Evolutionary conservation across 2,888 invertebrate species (phyloP).

Genomic region (Acutogordius australiensis): DNA sequence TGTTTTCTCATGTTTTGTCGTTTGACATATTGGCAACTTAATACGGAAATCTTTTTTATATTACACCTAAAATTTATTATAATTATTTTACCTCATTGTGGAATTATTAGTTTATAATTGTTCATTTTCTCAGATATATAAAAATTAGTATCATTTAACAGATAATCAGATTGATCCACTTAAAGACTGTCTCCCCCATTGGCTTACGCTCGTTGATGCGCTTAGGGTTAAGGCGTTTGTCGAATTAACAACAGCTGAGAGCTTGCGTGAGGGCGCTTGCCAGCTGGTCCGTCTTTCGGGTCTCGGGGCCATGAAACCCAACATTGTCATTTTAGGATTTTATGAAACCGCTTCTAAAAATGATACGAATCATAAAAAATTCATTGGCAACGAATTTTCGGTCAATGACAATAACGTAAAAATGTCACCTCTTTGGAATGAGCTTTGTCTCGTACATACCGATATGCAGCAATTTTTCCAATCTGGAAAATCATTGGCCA

Average conservation of each 20-base stretch:
- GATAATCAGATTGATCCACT: constrained; percentile 31
- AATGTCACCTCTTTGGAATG: constrained; percentile 31
- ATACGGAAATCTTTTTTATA: no score
- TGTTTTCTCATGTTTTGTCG: no score
- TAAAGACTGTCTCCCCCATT: constrained; percentile 50
- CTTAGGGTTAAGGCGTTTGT: constrained; percentile 82
- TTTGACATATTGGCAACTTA: no score
- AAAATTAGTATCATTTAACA: no score
- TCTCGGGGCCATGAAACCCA: constrained; percentile 95
- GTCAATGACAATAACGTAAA: no score
- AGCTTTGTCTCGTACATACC: constrained; percentile 35
- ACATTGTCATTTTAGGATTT: constrained; percentile 78
- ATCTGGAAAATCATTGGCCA: not conserved
- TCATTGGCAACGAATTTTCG: no score
- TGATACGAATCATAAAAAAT: constrained; percentile 16
- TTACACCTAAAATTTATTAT: not conserved
- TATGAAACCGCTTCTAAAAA: no score
- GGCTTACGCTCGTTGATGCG: constrained; percentile 75
- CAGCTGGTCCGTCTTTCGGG: constrained; percentile 67
- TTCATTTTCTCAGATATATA: constrained; percentile 1
- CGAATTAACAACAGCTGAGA: constrained; percentile 55
- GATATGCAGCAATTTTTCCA: constrained; percentile 18
- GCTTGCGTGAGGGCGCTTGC: constrained; percentile 58
- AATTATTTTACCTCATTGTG: not conserved
- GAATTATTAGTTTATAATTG: no score